Evolutionary conservation across 1,140 invertebrate genomes (phyloP).

Genomic region (Carposina sasakii): DNA sequence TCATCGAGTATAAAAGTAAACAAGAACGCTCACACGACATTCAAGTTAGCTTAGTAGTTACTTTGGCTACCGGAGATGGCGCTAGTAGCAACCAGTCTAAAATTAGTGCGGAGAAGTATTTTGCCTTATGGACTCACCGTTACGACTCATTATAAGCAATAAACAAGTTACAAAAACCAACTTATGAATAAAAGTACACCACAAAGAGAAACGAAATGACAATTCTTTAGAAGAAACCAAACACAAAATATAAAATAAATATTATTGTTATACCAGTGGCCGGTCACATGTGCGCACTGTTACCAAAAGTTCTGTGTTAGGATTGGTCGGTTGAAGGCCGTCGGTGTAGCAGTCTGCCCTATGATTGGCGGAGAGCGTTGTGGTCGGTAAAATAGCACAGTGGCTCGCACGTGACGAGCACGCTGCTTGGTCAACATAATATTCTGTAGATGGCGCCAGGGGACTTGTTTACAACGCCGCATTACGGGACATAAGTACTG

Average conservation of each 20-base stretch:
- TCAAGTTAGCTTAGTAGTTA: too few species aligned
- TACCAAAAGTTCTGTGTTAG: conserved; percentile 27
- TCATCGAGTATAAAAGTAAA: too few species aligned
- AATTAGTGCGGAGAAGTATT: conserved; percentile 11
- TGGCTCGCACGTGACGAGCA: conserved; percentile 43
- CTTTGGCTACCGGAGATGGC: too few species aligned
- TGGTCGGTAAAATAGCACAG: conserved; percentile 39
- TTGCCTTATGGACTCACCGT: conserved; percentile 39
- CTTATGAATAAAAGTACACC: too few species aligned
- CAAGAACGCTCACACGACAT: too few species aligned
- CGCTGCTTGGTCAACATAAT: conserved; percentile 10
- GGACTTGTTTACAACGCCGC: conserved; percentile 43
- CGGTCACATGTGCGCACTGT: conserved; percentile 57
- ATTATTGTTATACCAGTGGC: conserved; percentile 27
- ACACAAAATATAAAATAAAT: conserved; percentile 17
- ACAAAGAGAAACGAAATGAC: too few species aligned
- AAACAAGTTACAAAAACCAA: background rate
- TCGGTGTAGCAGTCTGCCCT: conserved; percentile 30
- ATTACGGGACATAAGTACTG: conserved; percentile 3
- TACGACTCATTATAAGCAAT: conserved; percentile 37
- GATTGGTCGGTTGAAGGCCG: conserved; percentile 35
- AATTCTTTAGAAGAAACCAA: background rate
- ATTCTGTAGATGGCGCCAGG: conserved; percentile 40
- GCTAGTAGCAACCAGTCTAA: conserved; percentile 15
- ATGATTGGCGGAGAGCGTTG: conserved; percentile 29